Evolutionary conservation across 2,888 invertebrate genomes (phyloP), one percentile per base, ranked within the genome.

Genomic region (Pilophorus perplexus): DNA sequence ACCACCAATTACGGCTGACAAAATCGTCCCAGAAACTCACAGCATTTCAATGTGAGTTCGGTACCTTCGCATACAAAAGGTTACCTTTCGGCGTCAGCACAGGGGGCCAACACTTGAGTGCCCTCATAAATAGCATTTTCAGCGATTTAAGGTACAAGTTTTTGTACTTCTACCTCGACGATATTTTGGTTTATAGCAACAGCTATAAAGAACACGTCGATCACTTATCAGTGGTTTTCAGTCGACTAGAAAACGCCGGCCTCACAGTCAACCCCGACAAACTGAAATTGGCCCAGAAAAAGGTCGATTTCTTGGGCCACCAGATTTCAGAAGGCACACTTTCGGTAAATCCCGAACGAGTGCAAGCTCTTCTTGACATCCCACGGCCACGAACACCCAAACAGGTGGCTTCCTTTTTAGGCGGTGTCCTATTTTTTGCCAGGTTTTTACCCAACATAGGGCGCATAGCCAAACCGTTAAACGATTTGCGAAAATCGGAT

Each of bases 201-300:
- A 54, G 42, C 18, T 65, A 66, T 27, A 44, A 55, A 8, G 66
- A 67, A 16, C 69, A 71, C 20, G 3, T 70, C 1, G 18, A 33
- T 22, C 57, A 68, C 37, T 20, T 70, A 6, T 23, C 42, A 5
- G n/a, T 60, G 18, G 64, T 72, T 8, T 42, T 72, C 1, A 27
- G 20, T 6, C 25, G 71, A 67, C 16, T 69, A 66, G 2, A 44
- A 16, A n/a, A 71, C 50, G 62, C 72, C 62, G 5, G 70, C 68
- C 20, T 73, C 68, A 66, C 62, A 6, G 71, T 74, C 1, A 73
- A 72, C 4, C 72, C 72, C 0, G 71, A 72, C 16, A 69, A 72
- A 50, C 62, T 69, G 23, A 42, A 46, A 23, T 62, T 67, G 59
- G 46, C 67, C 18, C 28, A 55, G 16, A 4, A 27, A 1, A 6